Evolutionary conservation across 1,140 invertebrate genomes (phyloP), one percentile per base, ranked within the genome.

Genomic region (Lethrus apterus): DNA sequence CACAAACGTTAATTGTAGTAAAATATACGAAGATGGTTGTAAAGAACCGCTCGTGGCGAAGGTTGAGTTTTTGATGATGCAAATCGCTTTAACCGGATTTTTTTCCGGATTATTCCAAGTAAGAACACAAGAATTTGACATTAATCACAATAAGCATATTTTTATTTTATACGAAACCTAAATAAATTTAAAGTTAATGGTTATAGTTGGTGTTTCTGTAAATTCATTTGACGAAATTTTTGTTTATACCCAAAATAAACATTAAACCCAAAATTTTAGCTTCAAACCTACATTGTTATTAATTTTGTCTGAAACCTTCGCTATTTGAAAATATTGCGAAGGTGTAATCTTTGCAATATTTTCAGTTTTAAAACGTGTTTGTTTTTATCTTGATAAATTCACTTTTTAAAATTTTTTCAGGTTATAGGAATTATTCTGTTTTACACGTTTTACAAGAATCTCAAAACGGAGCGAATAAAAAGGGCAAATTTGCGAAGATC

Each of bases 21-120:
- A 41, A 3, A 52, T 51, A n/a, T 59, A 55, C 48, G 21, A 55
- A 47, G 46, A 52, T n/a, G 58, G 61, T 14, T 65, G 63, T 34
- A 56, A 57, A 33, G 35, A 52, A 34, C 53, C 53, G 2, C 35
- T 62, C 11, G 44, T 52, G 13, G 35, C 29, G 15, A 59, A 62
- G 42, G 48, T 56, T 2, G 56, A 60, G 33, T 33, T 38, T 31
- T 51, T 63, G 47, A 33, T 65, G 13, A 46, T 63, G 11, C 46
- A 65, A 31, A 50, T 56, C 33, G 48, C 54, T 21, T 35, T 61
- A 2, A 47, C 60, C 13, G 54, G 54, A 14, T 62, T 65, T 50
- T 33, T 55, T 0, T 58, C 50, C 45, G 48, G 47, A 21, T 5
- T 55, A 5, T 55, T 61, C 45, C 58, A 62, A 48, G 59, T 61